These are phyloP conservation scores for Lota lota DNA, from an alignment of 2,113 vertebrate species.

Conservation along the genomic window DNA sequence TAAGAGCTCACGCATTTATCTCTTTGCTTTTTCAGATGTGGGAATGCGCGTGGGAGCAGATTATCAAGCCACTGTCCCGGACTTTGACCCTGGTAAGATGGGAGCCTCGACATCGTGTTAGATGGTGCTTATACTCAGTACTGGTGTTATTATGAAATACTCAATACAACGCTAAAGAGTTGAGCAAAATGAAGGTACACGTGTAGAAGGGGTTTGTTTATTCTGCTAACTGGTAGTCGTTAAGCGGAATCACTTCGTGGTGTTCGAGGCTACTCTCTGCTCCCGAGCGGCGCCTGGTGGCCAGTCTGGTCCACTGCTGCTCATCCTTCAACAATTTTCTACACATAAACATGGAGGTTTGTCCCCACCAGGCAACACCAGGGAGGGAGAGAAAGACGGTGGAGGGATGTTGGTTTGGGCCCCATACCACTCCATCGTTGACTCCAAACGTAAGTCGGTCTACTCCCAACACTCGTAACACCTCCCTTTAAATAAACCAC, in stretches of 20 bases:
- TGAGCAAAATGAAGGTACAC: too few relatives aligned
- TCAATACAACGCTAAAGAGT: too few relatives aligned
- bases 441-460: constrained; percentile 85
- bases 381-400: constrained; percentile 91
- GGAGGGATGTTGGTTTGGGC: constrained; percentile 98
- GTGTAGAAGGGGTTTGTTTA: too few relatives aligned
- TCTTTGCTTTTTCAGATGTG: constrained; percentile 81
- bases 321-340: background rate
- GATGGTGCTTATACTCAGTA: background rate
- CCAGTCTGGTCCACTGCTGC: background rate
- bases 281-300: background rate
- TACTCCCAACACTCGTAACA: background rate
- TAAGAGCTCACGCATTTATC: background rate
- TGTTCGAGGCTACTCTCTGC: constrained; percentile 1
- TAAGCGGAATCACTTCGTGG: background rate
- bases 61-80: constrained; percentile 91
- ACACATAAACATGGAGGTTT: background rate
- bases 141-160: background rate
- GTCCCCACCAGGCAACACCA: constrained; percentile 79
- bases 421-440: constrained; percentile 86
- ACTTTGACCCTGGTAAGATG: constrained; percentile 85
- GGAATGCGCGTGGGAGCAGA: constrained; percentile 95
- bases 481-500: background rate
- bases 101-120: background rate
- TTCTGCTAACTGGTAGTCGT: too few relatives aligned